phyloP scores from a whole-genome alignment of 2,113 vertebrate genomes.

The Leptocoma aspasia region DNA sequence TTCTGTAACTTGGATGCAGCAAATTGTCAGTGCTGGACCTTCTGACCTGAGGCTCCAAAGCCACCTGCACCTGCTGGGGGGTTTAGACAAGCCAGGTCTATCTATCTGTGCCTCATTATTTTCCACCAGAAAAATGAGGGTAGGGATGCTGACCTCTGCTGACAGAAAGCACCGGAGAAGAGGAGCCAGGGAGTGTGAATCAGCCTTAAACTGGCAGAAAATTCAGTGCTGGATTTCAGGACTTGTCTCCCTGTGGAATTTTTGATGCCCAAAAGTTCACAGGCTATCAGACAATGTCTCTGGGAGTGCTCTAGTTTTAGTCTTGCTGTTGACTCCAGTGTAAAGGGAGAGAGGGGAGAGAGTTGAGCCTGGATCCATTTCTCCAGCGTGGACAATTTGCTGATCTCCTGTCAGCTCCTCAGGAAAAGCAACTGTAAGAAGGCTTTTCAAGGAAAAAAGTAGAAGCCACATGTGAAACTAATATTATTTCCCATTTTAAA shows the following conservation, averaged over 20 bases:
- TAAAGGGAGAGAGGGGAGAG: not conserved
- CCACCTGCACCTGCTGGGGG: not conserved
- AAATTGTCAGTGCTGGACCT: not conserved
- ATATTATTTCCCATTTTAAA: not conserved
- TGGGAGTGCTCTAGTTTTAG: not conserved
- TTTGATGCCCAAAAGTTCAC: not conserved
- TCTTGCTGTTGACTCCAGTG: not conserved
- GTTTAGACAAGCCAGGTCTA: not conserved
- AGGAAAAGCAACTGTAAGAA: not conserved
- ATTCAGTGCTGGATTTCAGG: not conserved
- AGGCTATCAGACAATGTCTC: not conserved
- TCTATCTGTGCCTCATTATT: conserved; percentile 14
- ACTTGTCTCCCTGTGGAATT: not conserved
- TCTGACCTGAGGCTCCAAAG: not conserved
- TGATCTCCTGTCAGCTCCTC: not conserved
- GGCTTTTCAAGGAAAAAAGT: not conserved
- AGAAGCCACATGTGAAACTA: not conserved
- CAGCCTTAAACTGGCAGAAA: not conserved
- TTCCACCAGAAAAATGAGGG: not conserved
- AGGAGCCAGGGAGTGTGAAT: not conserved
- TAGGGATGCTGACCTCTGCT: not conserved
- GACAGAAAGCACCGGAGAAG: not conserved
- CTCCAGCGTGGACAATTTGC: not conserved
- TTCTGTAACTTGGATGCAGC: not conserved
- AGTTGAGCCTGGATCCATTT: not conserved